Base-by-base conservation (phyloP, 2,797 vertebrate species). In the Sebastes baramenuke region DNA sequence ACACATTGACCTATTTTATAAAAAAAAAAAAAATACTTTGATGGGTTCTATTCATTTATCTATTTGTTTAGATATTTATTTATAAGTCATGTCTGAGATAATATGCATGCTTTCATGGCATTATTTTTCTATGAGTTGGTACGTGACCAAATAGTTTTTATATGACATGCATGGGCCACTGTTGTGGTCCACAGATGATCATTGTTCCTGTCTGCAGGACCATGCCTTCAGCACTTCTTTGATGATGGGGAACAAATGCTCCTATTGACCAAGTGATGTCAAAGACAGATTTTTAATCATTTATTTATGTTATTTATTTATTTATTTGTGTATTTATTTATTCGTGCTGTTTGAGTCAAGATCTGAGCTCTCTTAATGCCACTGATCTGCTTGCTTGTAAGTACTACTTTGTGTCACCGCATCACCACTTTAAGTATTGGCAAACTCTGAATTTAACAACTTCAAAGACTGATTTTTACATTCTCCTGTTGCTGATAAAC, bases 1-100 rank as follows among this genome's bases (percentile, higher is more conserved):
- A 96, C 96, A 96, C 96, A 96, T 98, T 83, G 77, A 92, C 89
- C 90, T 97, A 97, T 97, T 97, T 97, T 96, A 95, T 96, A 93
- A 91, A 97, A 96, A 96, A 95, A 95, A 55, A 64, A 38, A 75
- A 81, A 97, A 97, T 97, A 97, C 91, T 89, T 93, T 84, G 85
- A 88, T 89, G 88, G 84, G 79, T 94, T 93, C 84, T 92, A 90
- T 91, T 91, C 97, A 95, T 96, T 96, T 88, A 96, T 96, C 96
- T 95, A 96, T 97, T 96, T 96, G 95, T 97, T 88, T 88, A 97
- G 95, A 96, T 95, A 96, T 97, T 89, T 89, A 97, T 96, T 97
- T 97, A 97, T 80, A 83, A 89, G 89, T 93, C 90, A 91, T 93
- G 91, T 93, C 85, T 85, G 79, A 93, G 89, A 94, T 89, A 86